These are phyloP conservation scores for Xenus cinereus DNA, from an alignment of 2,113 vertebrate species.

Conservation along the genomic window DNA sequence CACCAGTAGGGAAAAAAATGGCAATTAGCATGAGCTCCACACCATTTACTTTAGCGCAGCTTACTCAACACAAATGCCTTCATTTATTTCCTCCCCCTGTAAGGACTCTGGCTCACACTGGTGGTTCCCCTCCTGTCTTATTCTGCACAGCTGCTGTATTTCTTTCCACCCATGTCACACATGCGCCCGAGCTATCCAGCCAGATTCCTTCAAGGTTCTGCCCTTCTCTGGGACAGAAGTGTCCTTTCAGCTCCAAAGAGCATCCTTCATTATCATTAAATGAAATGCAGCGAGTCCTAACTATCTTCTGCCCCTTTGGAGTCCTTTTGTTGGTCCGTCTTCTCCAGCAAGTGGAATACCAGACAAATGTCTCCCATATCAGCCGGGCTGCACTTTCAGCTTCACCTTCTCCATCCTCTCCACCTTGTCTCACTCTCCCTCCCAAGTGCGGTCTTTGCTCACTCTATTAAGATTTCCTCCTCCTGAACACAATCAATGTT, in stretches of 20 bases:
- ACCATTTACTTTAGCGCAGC: slow-evolving; percentile 10
- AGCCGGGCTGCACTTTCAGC: accelerated
- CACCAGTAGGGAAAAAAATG: neutral
- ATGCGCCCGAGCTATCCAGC: accelerated
- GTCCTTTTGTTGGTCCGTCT: neutral
- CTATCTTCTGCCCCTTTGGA: neutral
- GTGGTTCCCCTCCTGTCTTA: neutral
- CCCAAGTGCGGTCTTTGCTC: neutral
- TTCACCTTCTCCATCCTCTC: neutral
- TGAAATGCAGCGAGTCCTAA: neutral
- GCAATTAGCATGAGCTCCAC: neutral
- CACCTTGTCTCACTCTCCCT: neutral
- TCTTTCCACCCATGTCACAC: neutral
- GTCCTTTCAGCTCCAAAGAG: neutral
- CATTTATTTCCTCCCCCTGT: neutral
- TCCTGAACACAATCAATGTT: neutral
- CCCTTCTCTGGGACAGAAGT: neutral
- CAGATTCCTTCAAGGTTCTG: neutral
- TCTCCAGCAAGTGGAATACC: neutral
- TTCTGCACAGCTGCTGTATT: neutral
- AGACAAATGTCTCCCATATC: neutral
- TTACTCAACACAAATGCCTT: slow-evolving; percentile 8
- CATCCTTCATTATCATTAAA: neutral
- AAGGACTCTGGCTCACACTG: neutral
- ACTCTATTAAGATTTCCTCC: neutral